Evolutionary conservation across 2,797 vertebrate species (phyloP).

Genomic region (Buceros bicornis): DNA sequence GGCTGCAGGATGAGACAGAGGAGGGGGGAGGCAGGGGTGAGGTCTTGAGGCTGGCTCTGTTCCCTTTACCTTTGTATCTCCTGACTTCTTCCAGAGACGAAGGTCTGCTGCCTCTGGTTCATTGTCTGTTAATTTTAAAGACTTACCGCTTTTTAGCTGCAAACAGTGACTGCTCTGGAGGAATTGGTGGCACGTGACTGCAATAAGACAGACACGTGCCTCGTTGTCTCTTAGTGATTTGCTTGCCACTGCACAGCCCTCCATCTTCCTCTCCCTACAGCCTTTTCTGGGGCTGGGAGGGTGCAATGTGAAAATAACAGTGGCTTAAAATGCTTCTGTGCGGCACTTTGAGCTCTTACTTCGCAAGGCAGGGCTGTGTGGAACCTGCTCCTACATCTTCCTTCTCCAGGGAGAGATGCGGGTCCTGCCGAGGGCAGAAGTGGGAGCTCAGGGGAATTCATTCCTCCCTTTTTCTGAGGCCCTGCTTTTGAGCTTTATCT

Average conservation of each 20-base stretch:
- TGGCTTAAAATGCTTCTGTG: background rate
- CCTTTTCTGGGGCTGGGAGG: background rate
- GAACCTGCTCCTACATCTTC: background rate
- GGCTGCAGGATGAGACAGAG: background rate
- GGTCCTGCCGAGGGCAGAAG: background rate
- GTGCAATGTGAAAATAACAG: background rate
- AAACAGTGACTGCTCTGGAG: background rate
- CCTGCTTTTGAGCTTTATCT: background rate
- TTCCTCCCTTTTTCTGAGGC: background rate
- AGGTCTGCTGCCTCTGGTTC: background rate
- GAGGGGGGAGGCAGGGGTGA: background rate
- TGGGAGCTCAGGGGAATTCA: background rate
- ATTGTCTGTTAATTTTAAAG: background rate
- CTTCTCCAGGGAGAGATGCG: background rate
- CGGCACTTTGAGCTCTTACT: background rate
- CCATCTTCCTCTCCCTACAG: too few relatives aligned
- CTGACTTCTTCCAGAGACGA: background rate
- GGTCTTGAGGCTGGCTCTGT: background rate
- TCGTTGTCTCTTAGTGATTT: background rate
- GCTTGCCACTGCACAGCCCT: background rate
- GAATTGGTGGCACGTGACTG: background rate
- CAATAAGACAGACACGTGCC: background rate
- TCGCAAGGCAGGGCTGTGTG: background rate
- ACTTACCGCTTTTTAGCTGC: background rate
- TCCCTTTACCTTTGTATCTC: background rate